A percentile compares a stretch with the other conserved stretches of the same genome.
Evolutionary conservation across 64 coral and sea anemone genomes (phyloP).

Genomic region (Pocillopora damicornis): DNA sequence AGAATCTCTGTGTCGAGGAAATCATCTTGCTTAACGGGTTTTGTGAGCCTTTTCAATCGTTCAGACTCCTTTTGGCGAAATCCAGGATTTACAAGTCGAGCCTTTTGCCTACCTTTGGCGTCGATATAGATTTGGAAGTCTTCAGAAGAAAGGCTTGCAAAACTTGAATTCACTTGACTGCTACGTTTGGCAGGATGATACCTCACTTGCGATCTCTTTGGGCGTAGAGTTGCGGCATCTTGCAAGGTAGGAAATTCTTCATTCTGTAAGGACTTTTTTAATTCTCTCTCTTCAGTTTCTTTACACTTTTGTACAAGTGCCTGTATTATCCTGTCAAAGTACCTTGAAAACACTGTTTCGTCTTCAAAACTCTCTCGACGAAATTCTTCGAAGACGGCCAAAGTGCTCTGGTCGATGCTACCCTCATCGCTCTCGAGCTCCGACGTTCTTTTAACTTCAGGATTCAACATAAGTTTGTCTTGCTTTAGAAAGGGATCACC

Average conservation of each 20-base stretch:
- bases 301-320: slow-evolving; percentile 56
- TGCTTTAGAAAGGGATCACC: not conserved
- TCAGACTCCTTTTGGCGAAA: not conserved
- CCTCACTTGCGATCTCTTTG: not conserved
- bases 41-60: not conserved
- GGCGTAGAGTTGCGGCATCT: not conserved
- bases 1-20: slow-evolving; percentile 53
- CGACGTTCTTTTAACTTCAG: too few relatives aligned
- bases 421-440: too few relatives aligned
- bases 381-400: not conserved
- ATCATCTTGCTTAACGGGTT: not conserved
- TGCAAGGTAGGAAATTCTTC: slow-evolving; percentile 45
- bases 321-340: slow-evolving; percentile 68
- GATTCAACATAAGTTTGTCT: not conserved
- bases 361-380: slow-evolving; percentile 37
- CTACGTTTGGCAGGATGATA: not conserved
- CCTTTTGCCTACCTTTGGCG: slow-evolving; percentile 46
- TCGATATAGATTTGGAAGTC: not conserved
- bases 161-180: not conserved
- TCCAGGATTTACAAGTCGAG: slow-evolving; percentile 33
- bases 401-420: not conserved
- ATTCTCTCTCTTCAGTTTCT: slow-evolving; percentile 26
- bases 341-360: slow-evolving; percentile 45
- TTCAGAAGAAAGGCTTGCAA: not conserved
- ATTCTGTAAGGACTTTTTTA: not conserved